phyloP scores from a whole-genome alignment of 2,888 invertebrate species.

The Dichetophora obliterata region DNA sequence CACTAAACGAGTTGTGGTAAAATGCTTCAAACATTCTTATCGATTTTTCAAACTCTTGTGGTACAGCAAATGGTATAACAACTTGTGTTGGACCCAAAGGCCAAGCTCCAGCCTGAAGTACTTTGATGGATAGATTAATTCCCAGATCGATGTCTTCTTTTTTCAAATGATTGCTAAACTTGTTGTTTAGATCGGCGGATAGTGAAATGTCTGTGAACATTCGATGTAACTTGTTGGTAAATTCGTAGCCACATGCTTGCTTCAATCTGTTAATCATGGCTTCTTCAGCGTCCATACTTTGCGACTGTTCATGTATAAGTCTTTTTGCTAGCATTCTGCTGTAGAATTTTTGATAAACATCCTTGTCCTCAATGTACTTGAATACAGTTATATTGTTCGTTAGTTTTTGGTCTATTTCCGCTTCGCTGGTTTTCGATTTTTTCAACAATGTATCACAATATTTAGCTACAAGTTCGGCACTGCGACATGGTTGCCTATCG shows the following conservation, averaged over 20 bases:
- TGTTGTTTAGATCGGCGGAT: conserved; percentile 89
- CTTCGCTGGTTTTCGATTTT: conserved; percentile 87
- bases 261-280: conserved; percentile 95
- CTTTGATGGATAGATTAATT: conserved; percentile 71
- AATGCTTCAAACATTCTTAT: conserved; percentile 94
- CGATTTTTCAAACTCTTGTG: conserved; percentile 90
- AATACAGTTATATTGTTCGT: conserved; percentile 94
- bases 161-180: conserved; percentile 82
- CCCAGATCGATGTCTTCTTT: conserved; percentile 78
- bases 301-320: conserved; percentile 92
- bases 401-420: conserved; percentile 87
- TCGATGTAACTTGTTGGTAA: conserved; percentile 97
- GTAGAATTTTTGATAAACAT: conserved; percentile 99
- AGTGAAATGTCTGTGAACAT: conserved; percentile 99
- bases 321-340: conserved; percentile 89
- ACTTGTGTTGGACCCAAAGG: conserved; percentile 86
- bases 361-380: conserved; percentile 98
- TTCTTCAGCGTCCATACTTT: conserved; percentile 98
- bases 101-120: conserved; percentile 95
- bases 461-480: conserved; percentile 91
- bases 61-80: conserved; percentile 86
- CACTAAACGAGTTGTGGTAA: conserved; percentile 89
- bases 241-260: conserved; percentile 98
- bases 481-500: conserved; percentile 79
- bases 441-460: conserved; percentile 91